These are phyloP conservation scores for Catharus minimus DNA, from an alignment of 2,113 vertebrate genomes.

Conservation along the genomic window DNA sequence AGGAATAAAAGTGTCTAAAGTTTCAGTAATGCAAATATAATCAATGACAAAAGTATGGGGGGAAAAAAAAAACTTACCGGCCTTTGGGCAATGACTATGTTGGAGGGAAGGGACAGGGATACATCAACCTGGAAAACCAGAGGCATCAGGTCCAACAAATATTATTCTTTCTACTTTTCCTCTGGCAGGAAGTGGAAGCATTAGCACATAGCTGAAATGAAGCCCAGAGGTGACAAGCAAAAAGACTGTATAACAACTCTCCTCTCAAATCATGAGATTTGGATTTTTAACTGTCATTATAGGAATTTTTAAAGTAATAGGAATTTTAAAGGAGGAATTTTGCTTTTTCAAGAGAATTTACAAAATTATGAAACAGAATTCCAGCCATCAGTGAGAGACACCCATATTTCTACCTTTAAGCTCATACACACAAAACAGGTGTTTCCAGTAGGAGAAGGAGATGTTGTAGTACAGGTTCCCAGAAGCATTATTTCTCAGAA, in stretches of 20 bases:
- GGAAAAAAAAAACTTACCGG: not conserved
- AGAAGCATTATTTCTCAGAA: not conserved
- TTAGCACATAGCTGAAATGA: not conserved
- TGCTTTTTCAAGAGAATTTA: not conserved
- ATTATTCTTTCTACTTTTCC: not conserved
- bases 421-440: not conserved
- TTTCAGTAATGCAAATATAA: not conserved
- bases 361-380: not conserved
- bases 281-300: not conserved
- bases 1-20: not conserved
- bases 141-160: not conserved
- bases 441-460: not conserved
- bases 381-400: not conserved
- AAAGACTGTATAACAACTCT: not conserved
- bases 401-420: not conserved
- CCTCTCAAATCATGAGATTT: not conserved
- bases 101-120: not conserved
- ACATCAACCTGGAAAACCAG: not conserved
- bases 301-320: not conserved
- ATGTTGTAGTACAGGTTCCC: not conserved
- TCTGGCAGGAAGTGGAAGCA: not conserved
- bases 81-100: accelerated
- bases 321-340: not conserved
- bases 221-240: not conserved
- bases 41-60: not conserved